Evolutionary conservation across 2,113 vertebrate genomes (phyloP).

Genomic region (Opisthocomus hoazin): DNA sequence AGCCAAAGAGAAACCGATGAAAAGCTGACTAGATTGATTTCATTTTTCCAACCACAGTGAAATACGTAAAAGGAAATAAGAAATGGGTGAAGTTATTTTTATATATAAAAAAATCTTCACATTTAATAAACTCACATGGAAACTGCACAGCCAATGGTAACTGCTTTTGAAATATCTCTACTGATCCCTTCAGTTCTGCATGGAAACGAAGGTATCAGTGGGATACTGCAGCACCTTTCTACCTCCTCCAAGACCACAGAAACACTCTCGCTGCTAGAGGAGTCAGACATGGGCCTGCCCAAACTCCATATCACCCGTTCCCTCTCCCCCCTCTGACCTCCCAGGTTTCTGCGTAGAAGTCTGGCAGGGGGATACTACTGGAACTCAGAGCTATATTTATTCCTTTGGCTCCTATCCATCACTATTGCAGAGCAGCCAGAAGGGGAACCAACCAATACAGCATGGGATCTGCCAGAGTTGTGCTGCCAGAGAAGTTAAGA

Average conservation of each 20-base stretch:
- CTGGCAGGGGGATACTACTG: conserved; percentile 59
- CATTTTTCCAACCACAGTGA: conserved; percentile 54
- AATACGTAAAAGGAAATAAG: conserved; percentile 66
- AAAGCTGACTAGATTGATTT: conserved; percentile 66
- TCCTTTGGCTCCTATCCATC: conserved; percentile 56
- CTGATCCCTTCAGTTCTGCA: background rate
- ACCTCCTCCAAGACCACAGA: background rate
- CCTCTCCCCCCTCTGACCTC: conserved; percentile 1
- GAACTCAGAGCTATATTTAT: conserved; percentile 57
- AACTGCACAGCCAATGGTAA: conserved; percentile 4
- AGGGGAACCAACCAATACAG: conserved; percentile 59
- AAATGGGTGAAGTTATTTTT: conserved; percentile 63
- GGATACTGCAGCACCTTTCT: background rate
- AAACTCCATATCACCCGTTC: background rate
- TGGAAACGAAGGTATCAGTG: background rate
- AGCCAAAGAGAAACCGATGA: conserved; percentile 66
- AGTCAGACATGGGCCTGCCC: background rate
- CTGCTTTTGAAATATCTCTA: background rate
- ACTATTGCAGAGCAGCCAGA: conserved; percentile 52
- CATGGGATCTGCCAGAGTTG: conserved; percentile 47
- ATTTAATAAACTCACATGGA: conserved; percentile 50
- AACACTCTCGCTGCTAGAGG: background rate
- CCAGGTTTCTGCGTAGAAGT: conserved; percentile 16
- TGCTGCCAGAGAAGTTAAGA: conserved; percentile 60
- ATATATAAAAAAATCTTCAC: conserved; percentile 35